Percentiles rank a stretch among this genome's conserved stretches.
phyloP scores from a whole-genome alignment of 2,888 invertebrate genomes.

The Cheilosia urbana region DNA sequence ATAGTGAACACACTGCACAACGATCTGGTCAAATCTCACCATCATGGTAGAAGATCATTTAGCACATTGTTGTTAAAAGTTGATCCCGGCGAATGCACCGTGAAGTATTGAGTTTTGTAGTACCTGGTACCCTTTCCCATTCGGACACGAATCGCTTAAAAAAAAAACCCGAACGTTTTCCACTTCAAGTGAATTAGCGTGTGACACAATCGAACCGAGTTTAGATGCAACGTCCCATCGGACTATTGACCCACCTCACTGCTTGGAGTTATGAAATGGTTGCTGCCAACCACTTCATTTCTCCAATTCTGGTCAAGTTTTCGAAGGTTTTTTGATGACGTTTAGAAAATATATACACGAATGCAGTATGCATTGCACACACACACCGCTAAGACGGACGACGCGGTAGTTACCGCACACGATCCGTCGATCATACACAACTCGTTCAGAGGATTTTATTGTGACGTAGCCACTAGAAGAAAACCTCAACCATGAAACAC shows the following conservation, averaged over 20 bases:
- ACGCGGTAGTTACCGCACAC: conserved; percentile 12
- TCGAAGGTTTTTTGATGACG: conserved; percentile 47
- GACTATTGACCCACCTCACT: conserved; percentile 62
- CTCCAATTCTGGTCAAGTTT: conserved; percentile 16
- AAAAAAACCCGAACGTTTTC: conserved; percentile 56
- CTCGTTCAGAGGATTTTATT: not conserved
- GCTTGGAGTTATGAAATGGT: conserved; percentile 62
- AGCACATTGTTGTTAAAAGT: conserved; percentile 72
- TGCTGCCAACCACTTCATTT: conserved; percentile 33
- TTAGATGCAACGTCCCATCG: conserved; percentile 46
- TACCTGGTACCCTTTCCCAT: conserved; percentile 41
- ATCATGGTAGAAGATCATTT: conserved; percentile 61
- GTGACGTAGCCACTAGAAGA: conserved; percentile 17
- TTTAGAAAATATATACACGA: conserved; percentile 30
- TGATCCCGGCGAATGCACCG: conserved; percentile 53
- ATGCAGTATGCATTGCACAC: not conserved
- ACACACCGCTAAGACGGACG: not conserved
- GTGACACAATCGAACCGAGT: conserved; percentile 62
- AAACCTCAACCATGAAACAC: not conserved
- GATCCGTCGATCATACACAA: not conserved
- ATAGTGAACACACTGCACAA: conserved; percentile 35
- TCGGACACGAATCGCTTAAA: conserved; percentile 52
- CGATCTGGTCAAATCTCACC: conserved; percentile 52
- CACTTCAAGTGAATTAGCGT: conserved; percentile 70
- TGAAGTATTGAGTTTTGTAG: conserved; percentile 12